Evolutionary conservation across 2,888 invertebrate species (phyloP).

Genomic region (Metopia argyrocephala): DNA sequence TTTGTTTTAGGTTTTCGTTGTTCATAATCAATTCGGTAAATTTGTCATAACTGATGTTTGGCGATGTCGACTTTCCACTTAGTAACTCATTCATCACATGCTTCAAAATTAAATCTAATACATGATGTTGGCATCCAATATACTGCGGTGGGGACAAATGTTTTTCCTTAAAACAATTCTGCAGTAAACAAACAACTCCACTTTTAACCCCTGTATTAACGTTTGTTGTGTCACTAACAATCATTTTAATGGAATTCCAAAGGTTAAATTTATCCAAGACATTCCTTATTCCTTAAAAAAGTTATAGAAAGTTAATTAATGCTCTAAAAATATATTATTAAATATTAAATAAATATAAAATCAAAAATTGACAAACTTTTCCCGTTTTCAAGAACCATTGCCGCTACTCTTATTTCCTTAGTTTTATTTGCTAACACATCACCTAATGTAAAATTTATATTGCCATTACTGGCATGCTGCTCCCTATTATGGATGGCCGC

Average conservation of each 20-base stretch:
- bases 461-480: no score
- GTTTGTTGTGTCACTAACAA: conserved; percentile 5
- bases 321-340: conserved; percentile 24
- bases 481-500: no score
- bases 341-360: conserved; percentile 2
- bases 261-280: not conserved
- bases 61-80: not conserved
- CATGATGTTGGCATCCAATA: not conserved
- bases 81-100: not conserved
- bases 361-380: conserved; percentile 20
- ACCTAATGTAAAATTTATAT: no score
- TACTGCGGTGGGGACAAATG: not conserved
- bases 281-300: conserved; percentile 9
- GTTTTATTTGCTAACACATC: no score
- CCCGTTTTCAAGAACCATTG: conserved; percentile 22
- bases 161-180: not conserved
- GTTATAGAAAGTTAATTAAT: no score
- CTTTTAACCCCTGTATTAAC: conserved; percentile 9
- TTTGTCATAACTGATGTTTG: not conserved
- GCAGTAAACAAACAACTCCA: not conserved
- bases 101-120: not conserved
- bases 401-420: not conserved
- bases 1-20: not conserved
- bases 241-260: not conserved
- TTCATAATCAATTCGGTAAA: not conserved